These are phyloP conservation scores for Oophaga sylvatica DNA, from an alignment of 2,797 vertebrate genomes.

Conservation along the genomic window DNA sequence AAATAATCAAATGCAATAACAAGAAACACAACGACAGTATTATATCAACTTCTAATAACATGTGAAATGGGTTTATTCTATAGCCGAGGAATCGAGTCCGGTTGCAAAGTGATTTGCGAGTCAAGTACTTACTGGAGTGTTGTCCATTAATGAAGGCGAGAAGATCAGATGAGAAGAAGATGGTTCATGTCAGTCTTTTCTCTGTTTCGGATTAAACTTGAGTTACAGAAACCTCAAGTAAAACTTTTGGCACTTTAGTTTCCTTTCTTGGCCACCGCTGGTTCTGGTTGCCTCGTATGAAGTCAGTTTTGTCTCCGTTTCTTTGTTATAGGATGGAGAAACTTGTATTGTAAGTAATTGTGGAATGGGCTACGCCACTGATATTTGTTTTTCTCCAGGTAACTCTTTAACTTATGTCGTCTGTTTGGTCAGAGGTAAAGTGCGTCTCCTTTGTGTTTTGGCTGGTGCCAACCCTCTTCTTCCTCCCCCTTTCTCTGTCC, in stretches of 20 bases:
- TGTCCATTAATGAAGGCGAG: slow-evolving; percentile 38
- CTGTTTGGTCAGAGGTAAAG: not conserved
- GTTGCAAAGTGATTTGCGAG: not conserved
- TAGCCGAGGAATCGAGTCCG: not conserved
- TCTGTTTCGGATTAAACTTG: not conserved
- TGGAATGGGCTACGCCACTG: not conserved
- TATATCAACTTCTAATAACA: not conserved
- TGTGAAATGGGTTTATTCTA: not conserved
- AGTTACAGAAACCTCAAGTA: not conserved
- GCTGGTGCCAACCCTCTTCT: not conserved
- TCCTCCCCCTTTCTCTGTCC: slow-evolving; percentile 9
- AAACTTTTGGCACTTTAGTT: not conserved
- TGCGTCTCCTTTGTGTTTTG: not conserved
- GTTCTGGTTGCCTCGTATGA: not conserved
- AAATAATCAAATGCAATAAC: not conserved
- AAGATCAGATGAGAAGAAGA: slow-evolving; percentile 23
- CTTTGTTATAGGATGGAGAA: not conserved
- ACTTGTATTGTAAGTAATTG: not conserved
- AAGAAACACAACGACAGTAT: not conserved
- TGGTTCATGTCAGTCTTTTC: slow-evolving; percentile 2
- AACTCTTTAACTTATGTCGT: not conserved
- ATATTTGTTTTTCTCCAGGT: not conserved
- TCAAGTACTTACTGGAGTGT: slow-evolving; percentile 44
- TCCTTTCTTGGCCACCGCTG: not conserved
- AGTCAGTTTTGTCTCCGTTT: not conserved